A percentile compares a stretch with the other conserved stretches of the same genome.
Conservation (phyloP, 2,888 invertebrate genomes). For the Philaethria dido region DNA sequence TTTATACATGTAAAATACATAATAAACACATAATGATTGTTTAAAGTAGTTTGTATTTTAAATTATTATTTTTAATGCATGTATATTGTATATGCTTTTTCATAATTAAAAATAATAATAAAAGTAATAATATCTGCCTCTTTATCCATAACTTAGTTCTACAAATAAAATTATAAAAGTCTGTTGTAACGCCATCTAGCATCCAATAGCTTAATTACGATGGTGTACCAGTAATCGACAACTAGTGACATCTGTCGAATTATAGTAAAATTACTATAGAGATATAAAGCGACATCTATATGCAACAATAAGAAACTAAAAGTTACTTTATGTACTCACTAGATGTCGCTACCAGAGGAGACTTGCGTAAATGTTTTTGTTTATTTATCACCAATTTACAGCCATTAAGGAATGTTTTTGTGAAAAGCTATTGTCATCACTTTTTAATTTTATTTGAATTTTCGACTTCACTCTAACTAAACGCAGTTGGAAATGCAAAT, state of each 20-base stretch:
- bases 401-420: slow-evolving; percentile 39
- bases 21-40: no score
- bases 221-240: no score
- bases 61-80: no score
- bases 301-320: not conserved
- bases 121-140: not conserved
- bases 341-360: not conserved
- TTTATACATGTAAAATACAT: no score
- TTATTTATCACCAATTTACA: slow-evolving; percentile 32
- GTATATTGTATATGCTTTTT: no score
- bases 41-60: no score
- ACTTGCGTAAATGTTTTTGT: slow-evolving; percentile 12
- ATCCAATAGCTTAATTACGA: not conserved
- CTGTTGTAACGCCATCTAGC: slow-evolving; percentile 1
- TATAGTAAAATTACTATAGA: not conserved
- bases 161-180: not conserved
- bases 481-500: not conserved
- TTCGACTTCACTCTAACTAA: slow-evolving; percentile 11
- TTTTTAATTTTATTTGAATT: slow-evolving; percentile 25
- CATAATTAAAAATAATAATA: no score
- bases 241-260: not conserved
- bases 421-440: slow-evolving; percentile 36
- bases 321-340: not conserved
- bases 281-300: not conserved
- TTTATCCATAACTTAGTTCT: no score